Percentiles rank a stretch among this genome's conserved stretches.
phyloP scores from a whole-genome alignment of 2,113 vertebrate genomes.

The Copsychus sechellarum region DNA sequence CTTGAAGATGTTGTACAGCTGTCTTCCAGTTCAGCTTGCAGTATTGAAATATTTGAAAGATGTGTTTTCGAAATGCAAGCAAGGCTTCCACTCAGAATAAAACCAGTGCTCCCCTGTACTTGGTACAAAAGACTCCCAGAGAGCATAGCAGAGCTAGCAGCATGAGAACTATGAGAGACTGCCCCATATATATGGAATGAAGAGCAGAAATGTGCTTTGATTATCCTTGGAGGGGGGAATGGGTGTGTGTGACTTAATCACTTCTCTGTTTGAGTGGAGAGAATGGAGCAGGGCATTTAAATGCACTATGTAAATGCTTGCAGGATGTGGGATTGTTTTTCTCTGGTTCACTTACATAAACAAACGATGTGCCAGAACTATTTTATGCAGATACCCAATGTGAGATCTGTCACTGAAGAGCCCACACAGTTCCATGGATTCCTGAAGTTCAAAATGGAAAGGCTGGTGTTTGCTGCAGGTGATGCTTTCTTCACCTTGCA shows the following conservation, averaged over 20 bases:
- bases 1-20: neutral
- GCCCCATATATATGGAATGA: neutral
- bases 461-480: neutral
- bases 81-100: neutral
- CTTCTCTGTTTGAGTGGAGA: fast-evolving
- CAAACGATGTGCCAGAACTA: fast-evolving
- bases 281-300: fast-evolving
- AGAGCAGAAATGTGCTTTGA: neutral
- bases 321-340: neutral
- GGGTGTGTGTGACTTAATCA: neutral
- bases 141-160: neutral
- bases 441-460: neutral
- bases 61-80: neutral
- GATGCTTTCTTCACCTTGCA: neutral
- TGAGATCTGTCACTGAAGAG: neutral
- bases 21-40: neutral
- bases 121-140: neutral
- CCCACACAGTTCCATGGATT: neutral
- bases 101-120: neutral
- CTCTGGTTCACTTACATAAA: neutral
- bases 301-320: neutral
- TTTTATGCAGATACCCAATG: neutral
- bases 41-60: neutral
- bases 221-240: neutral
- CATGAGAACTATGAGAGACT: neutral